These are phyloP conservation scores for Sisyra nigra DNA, from an alignment of 2,888 invertebrate genomes.

Conservation along the genomic window DNA sequence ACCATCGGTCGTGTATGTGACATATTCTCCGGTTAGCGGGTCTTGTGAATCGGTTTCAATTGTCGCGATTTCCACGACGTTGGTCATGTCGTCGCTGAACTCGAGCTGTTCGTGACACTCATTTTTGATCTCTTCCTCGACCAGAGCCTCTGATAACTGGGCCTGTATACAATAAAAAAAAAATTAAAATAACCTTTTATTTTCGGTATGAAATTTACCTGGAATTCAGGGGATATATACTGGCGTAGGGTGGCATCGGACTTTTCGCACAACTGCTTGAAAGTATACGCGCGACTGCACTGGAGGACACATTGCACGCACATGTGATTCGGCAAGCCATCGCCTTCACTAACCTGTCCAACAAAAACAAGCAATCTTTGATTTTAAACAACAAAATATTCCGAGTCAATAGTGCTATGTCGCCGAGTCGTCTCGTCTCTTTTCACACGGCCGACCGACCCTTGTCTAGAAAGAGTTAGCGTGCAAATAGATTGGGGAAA, in stretches of 20 bases:
- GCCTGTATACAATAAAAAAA: constrained; percentile 17
- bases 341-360: constrained; percentile 26
- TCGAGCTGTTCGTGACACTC: constrained; percentile 23
- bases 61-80: constrained; percentile 17
- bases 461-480: too few species aligned
- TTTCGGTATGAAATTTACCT: too few species aligned
- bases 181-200: constrained; percentile 2
- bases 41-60: constrained; percentile 13
- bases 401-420: neutral
- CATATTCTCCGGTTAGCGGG: constrained; percentile 19
- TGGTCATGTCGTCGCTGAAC: constrained; percentile 20
- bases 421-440: too few species aligned
- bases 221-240: constrained; percentile 26
- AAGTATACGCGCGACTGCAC: constrained; percentile 32
- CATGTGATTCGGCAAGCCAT: constrained; percentile 30
- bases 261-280: constrained; percentile 31
- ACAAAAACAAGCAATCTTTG: neutral
- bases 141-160: constrained; percentile 19
- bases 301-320: constrained; percentile 34
- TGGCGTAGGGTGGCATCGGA: constrained; percentile 27
- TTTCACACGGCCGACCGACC: too few species aligned
- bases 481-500: too few species aligned
- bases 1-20: constrained; percentile 13
- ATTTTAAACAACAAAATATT: too few species aligned
- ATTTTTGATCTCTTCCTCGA: constrained; percentile 16